phyloP scores from a whole-genome alignment of 1,140 invertebrate genomes.

The Eulimnadia texana region DNA sequence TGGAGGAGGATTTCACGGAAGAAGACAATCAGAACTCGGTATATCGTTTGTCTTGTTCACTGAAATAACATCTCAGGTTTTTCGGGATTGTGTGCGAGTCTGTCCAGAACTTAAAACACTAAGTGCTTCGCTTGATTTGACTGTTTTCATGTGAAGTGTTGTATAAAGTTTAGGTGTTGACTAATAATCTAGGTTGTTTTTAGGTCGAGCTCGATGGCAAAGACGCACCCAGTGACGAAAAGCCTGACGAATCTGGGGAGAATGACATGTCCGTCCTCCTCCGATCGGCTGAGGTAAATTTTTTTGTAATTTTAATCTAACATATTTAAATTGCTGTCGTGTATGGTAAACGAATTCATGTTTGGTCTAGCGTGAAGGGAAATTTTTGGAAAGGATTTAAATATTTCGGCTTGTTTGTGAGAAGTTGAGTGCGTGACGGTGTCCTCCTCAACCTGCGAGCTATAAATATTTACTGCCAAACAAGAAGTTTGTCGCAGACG shows the following conservation, averaged over 20 bases:
- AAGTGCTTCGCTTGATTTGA: too few species aligned
- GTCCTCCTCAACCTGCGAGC: too few species aligned
- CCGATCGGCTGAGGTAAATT: not conserved
- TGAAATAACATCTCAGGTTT: too few species aligned
- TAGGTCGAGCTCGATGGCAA: not conserved
- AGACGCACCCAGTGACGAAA: not conserved
- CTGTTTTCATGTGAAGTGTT: not conserved
- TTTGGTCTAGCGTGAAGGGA: not conserved
- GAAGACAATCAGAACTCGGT: conserved; percentile 8
- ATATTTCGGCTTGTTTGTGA: not conserved
- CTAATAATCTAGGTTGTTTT: not conserved
- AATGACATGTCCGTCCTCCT: not conserved
- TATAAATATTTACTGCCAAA: not conserved
- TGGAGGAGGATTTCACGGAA: conserved; percentile 21
- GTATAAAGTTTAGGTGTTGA: not conserved
- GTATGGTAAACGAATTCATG: not conserved
- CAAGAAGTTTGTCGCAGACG: not conserved
- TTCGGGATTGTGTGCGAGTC: too few species aligned
- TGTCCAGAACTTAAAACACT: too few species aligned
- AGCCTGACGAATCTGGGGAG: not conserved
- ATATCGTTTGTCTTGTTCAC: not conserved
- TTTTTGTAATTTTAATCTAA: not conserved
- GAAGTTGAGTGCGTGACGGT: too few species aligned
- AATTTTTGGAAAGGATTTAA: not conserved
- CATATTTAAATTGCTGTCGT: not conserved